Evolutionary conservation across 2,797 vertebrate species (phyloP).

Genomic region (Syndactyla subalaris): DNA sequence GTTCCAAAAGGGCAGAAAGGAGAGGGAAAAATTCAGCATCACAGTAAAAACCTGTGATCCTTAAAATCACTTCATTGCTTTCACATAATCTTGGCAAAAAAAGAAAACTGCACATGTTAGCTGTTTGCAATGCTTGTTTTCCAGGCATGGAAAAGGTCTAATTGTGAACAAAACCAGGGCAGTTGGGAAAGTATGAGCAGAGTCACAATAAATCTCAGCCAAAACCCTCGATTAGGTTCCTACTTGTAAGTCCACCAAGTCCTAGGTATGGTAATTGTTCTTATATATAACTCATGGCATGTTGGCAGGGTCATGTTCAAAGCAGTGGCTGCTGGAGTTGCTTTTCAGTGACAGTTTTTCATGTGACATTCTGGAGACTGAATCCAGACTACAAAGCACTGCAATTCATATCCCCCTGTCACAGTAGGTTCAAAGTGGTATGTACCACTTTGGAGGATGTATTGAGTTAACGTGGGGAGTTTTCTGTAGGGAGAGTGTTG

Average conservation of each 20-base stretch:
- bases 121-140: background rate
- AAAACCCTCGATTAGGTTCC: background rate
- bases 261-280: background rate
- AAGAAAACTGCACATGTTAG: background rate
- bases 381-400: background rate
- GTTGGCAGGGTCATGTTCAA: accelerated
- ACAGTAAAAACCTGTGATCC: background rate
- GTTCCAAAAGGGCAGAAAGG: background rate
- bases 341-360: background rate
- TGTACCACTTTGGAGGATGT: background rate
- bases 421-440: background rate
- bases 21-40: background rate
- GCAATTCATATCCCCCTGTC: background rate
- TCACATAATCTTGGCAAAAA: background rate
- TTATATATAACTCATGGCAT: accelerated
- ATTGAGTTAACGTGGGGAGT: background rate
- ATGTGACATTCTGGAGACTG: background rate
- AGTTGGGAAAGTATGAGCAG: background rate
- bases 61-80: background rate
- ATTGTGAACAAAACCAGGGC: background rate
- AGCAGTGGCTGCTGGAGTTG: background rate
- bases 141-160: background rate
- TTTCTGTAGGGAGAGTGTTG: background rate
- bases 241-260: background rate
- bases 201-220: background rate